A percentile compares a stretch with the other conserved stretches of the same genome.
phyloP scores from a whole-genome alignment of 2,113 vertebrate genomes.

The Hippocampus mohnikei region DNA sequence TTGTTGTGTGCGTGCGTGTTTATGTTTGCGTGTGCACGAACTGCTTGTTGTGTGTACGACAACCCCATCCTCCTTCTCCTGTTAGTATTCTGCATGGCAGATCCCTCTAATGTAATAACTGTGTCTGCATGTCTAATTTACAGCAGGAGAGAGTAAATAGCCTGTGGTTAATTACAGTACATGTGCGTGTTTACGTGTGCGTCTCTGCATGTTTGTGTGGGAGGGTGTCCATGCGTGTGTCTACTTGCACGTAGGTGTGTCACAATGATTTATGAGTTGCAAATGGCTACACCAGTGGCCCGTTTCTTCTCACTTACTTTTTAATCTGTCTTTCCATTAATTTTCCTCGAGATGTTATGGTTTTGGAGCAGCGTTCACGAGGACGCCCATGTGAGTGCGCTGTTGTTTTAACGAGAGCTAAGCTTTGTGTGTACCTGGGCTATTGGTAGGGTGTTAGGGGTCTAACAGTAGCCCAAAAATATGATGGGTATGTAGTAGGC shows the following conservation, averaged over 20 bases:
- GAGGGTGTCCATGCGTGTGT: constrained; percentile 53
- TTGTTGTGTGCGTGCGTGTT: constrained; percentile 50
- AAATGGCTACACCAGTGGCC: constrained; percentile 75
- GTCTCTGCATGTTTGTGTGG: constrained; percentile 45
- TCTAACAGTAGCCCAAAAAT: background rate
- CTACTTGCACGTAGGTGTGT: constrained; percentile 65
- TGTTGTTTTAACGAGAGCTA: constrained; percentile 54
- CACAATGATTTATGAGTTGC: constrained; percentile 76
- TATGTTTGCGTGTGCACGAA: constrained; percentile 63
- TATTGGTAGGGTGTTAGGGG: constrained; percentile 1
- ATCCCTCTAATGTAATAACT: constrained; percentile 75
- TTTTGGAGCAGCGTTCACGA: constrained; percentile 58
- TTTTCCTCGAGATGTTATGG: constrained; percentile 70
- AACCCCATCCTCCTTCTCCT: constrained; percentile 58
- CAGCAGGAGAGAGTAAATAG: constrained; percentile 76
- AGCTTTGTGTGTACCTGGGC: constrained; percentile 34
- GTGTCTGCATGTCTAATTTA: constrained; percentile 78
- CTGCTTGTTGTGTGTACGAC: constrained; percentile 48
- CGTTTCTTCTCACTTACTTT: constrained; percentile 77
- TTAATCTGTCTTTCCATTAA: constrained; percentile 76
- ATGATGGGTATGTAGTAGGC: background rate
- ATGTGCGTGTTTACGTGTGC: constrained; percentile 35
- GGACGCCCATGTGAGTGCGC: constrained; percentile 50
- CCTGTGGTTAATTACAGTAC: constrained; percentile 76
- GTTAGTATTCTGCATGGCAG: constrained; percentile 76